Conservation (phyloP, 2,888 invertebrate species). For the Cheilosia scutellata region DNA sequence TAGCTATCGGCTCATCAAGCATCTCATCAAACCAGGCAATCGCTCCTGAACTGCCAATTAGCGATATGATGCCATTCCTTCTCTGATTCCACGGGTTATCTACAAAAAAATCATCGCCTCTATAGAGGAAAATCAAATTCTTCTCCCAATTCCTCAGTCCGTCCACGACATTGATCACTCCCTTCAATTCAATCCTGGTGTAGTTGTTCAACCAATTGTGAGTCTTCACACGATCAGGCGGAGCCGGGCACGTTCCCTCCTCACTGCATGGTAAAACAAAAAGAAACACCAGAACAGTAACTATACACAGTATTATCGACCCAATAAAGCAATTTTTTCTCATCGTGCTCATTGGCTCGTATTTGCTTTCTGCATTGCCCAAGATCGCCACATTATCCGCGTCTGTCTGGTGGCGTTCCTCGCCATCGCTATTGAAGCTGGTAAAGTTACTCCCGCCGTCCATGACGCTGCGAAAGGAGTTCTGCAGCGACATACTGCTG, state of each 20-base stretch:
- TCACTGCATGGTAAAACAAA: conserved; percentile 91
- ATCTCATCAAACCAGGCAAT: conserved; percentile 91
- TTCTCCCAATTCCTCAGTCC: conserved; percentile 87
- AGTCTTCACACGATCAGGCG: conserved; percentile 86
- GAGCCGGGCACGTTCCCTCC: conserved; percentile 87
- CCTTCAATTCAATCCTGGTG: conserved; percentile 89
- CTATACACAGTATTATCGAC: conserved; percentile 89
- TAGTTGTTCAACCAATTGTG: conserved; percentile 89
- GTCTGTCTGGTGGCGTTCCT: conserved; percentile 80
- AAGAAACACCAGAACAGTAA: conserved; percentile 89
- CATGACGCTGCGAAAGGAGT: conserved; percentile 83
- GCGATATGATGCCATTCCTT: conserved; percentile 87
- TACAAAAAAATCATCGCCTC: conserved; percentile 87
- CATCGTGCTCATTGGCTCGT: conserved; percentile 87
- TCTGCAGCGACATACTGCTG: conserved; percentile 78
- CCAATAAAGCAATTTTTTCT: conserved; percentile 89
- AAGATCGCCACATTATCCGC: conserved; percentile 83
- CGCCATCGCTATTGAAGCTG: conserved; percentile 82
- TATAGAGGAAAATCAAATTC: conserved; percentile 90
- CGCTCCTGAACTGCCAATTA: conserved; percentile 89
- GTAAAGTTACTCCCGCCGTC: conserved; percentile 80
- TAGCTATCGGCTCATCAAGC: conserved; percentile 88
- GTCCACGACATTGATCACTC: conserved; percentile 88
- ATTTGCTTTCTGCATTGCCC: conserved; percentile 84
- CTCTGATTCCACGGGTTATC: conserved; percentile 84